Base-by-base conservation (phyloP, 2,113 vertebrate genomes). In the Hepsetus odoe region DNA sequence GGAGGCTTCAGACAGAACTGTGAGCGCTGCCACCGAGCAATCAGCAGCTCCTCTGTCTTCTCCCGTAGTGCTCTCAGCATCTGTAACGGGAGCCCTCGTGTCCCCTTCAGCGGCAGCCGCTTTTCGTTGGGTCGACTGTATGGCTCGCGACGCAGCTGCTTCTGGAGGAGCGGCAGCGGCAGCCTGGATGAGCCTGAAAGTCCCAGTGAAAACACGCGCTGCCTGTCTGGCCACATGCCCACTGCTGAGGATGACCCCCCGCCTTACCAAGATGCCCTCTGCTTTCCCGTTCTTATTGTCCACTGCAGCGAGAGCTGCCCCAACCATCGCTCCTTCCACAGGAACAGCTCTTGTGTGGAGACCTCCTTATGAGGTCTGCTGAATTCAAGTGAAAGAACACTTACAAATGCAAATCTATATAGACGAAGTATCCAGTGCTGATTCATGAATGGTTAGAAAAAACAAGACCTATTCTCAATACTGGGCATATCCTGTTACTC, bases 31-130 rank as follows among this genome's bases (percentile, higher is more conserved):
- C 96, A 97, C 87, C 92, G 95, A 70, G 94, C 96, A 49, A 94
- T 94, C 89, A 98, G 97, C 91, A 98, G 95, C 88, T 98, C 97
- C 33, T 98, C 97, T 1, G 97, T 98, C 74, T 98, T 98, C 89
- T 98, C 97, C 66, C 94, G 97, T 83, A 98, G 97, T 0, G 97
- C 96, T 46, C 92, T 98, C 55, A 98, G 96, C 89, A 95, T 98
- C 91, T 98, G 97, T 65, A 95, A 95, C 0, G 95, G 89, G 2
- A 89, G 96, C 77, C 94, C 97, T 72, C 93, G 96, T 58, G 93
- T 95, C 46, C 94, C 96, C 10, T 95, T 96, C 87, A 96, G 94
- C 46, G 89, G 93, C 84, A 97, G 96, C 67, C 94, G 94, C 28
- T 98, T 98, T 90, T 98, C 96, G 3, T 87, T 97, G 79, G 93